Evolutionary conservation across 1,140 invertebrate species (phyloP), one percentile per base, ranked within the genome.

Genomic region (Papilio xuthus): DNA sequence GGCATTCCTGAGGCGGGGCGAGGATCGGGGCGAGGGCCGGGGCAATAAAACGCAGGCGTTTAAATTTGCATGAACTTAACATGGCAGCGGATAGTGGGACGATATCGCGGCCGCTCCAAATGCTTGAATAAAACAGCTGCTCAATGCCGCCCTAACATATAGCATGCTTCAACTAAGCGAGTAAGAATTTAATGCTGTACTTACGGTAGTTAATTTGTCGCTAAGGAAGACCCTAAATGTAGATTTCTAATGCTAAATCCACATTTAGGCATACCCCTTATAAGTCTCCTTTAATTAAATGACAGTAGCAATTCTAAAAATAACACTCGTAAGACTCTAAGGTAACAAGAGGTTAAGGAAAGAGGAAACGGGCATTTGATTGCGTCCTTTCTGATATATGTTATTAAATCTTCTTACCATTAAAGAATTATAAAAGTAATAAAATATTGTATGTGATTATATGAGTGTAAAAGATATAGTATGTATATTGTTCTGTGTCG

Each of bases 11-110:
- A 37, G 74, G 74, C 74, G 60, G n/a, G 56, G 32, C 74, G 53
- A 26, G 53, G 53, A 53, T 37, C 56, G 74, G 56, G 74, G 74
- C 74, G 53, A 26, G 53, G 53, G 53, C 56, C 56, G 74, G 56
- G 74, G 74, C 74, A 60, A 76, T 76, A 76, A 76, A 76, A 76
- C 74, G 74, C 74, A 76, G 50, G 53, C 74, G 53, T 76, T 76
- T 76, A 76, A 76, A 76, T 76, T 76, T 76, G 74, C 74, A 76
- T 76, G 74, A 63, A 76, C 50, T 63, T 76, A 76, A 63, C 74
- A 76, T 63, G 74, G 74, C 74, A 18, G 9, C 74, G 10, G 37
- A 20, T 32, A 47, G 41, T 73, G 20, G 10, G 74, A 63, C 42
- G 74, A 60, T 75, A 75, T 63, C 74, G 74, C 71, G 74, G 53